Percentiles rank a stretch among this genome's conserved stretches.
phyloP scores from a whole-genome alignment of 2,113 vertebrate genomes.

The Neodon shergylaensis region DNA sequence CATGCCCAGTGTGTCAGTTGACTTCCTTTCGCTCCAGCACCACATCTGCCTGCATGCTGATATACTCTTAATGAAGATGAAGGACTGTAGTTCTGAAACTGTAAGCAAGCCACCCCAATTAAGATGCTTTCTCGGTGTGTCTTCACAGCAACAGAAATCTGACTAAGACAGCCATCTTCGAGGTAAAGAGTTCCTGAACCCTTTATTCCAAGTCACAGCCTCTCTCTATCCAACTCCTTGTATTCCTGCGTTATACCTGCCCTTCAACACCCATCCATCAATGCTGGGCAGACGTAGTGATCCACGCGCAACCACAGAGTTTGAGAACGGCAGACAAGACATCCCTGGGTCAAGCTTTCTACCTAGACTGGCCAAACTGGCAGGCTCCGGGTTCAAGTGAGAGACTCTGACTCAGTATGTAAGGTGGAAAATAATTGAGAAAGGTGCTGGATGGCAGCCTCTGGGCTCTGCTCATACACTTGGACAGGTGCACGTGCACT shows the following conservation, averaged over 20 bases:
- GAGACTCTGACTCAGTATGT: background rate
- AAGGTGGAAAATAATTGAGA: background rate
- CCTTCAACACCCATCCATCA: background rate
- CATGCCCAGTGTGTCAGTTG: background rate
- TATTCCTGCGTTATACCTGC: background rate
- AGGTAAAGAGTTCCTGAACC: background rate
- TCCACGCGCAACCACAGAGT: background rate
- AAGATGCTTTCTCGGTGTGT: background rate
- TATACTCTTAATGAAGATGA: background rate
- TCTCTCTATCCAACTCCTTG: background rate
- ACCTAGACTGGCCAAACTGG: background rate
- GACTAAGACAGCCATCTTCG: background rate
- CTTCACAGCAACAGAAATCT: background rate
- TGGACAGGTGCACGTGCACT: background rate
- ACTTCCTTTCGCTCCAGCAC: background rate
- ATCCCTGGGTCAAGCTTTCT: background rate
- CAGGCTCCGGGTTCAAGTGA: background rate
- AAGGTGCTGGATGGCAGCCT: background rate
- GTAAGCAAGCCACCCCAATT: background rate
- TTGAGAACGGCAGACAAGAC: background rate
- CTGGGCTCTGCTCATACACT: background rate
- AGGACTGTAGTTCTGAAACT: background rate
- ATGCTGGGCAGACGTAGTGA: background rate
- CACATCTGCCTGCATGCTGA: background rate
- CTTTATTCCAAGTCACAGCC: background rate